phyloP scores from a whole-genome alignment of 2,797 vertebrate genomes.

The Pantherophis vulpinus region DNA sequence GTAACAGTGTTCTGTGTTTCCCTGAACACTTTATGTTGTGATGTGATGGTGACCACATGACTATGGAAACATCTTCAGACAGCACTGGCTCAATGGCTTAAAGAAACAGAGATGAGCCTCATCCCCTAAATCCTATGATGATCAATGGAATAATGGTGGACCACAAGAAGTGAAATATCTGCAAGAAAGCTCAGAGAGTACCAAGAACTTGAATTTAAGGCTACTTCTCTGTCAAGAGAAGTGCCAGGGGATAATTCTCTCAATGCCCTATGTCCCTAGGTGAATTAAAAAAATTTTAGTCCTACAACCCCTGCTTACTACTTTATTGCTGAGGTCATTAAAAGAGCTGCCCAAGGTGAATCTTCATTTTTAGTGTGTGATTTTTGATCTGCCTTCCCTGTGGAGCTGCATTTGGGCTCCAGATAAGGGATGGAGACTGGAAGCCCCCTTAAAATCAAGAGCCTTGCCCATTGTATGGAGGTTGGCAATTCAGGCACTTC shows the following conservation, averaged over 20 bases:
- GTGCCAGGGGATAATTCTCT: background rate
- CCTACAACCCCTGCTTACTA: background rate
- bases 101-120: background rate
- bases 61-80: background rate
- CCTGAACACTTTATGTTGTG: background rate
- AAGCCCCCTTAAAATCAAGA: background rate
- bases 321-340: background rate
- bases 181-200: background rate
- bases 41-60: background rate
- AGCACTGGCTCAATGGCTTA: background rate
- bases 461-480: background rate
- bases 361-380: background rate
- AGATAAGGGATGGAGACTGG: background rate
- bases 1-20: background rate
- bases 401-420: background rate
- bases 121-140: background rate
- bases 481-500: background rate
- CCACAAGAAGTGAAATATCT: background rate
- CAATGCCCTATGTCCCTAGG: background rate
- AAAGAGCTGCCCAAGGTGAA: background rate
- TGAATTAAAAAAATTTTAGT: background rate
- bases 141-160: background rate
- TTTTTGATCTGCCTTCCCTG: background rate
- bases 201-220: background rate
- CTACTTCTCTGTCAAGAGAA: background rate